A percentile compares a stretch with the other conserved stretches of the same genome.
These are phyloP conservation scores for Agonopterix heracliana DNA, from an alignment of 2,888 invertebrate species.

Conservation along the genomic window DNA sequence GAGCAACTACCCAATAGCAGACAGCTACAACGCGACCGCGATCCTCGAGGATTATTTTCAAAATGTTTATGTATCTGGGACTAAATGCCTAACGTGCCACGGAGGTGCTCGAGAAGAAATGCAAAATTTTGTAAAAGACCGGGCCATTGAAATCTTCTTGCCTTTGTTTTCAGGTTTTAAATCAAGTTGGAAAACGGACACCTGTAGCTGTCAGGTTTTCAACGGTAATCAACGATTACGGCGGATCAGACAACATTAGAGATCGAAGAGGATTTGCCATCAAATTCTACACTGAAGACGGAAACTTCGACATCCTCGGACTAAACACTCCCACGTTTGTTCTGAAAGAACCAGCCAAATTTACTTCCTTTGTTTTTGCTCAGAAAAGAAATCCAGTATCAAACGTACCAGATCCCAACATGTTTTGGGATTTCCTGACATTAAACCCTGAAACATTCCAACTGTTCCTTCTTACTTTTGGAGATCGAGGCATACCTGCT, in stretches of 20 bases:
- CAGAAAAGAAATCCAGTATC: constrained; percentile 75
- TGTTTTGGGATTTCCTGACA: constrained; percentile 71
- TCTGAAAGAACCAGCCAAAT: constrained; percentile 70
- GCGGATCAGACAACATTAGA: constrained; percentile 71
- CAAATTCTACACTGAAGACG: no score
- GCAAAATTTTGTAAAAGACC: no score
- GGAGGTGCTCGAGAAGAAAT: no score
- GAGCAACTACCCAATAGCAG: no score
- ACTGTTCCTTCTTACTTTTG: constrained; percentile 89
- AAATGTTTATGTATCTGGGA: no score
- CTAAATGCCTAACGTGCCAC: no score
- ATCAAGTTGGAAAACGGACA: constrained; percentile 75
- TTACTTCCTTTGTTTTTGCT: constrained; percentile 68
- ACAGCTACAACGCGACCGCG: no score
- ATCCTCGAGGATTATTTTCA: no score
- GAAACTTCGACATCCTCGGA: constrained; percentile 28
- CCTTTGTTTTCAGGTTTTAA: constrained; percentile 40
- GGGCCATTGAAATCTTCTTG: no score
- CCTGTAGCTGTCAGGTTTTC: constrained; percentile 40
- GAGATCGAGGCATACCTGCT: constrained; percentile 62
- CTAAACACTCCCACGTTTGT: constrained; percentile 76
- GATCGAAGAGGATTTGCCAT: constrained; percentile 57
- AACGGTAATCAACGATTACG: constrained; percentile 75
- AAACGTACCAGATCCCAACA: constrained; percentile 21
- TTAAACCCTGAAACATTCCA: constrained; percentile 82